Conservation (phyloP, 2,888 invertebrate species). For the Idaea biselata region DNA sequence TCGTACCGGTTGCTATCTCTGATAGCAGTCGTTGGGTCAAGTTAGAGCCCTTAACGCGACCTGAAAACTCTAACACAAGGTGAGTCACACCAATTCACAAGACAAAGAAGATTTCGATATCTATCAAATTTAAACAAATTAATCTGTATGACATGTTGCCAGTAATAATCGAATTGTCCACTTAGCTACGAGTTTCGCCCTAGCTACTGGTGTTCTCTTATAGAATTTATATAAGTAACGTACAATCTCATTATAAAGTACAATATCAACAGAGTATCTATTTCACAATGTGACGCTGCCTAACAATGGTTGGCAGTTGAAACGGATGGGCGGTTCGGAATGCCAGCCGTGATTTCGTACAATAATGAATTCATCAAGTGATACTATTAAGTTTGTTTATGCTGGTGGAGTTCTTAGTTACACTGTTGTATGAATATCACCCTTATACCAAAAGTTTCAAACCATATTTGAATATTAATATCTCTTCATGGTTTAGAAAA, state of each 20-base stretch:
- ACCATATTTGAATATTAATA: too few species aligned
- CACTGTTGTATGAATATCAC: background rate
- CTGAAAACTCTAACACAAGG: too few species aligned
- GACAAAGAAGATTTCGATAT: too few species aligned
- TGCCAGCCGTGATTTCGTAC: slow-evolving; percentile 31
- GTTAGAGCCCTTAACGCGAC: too few species aligned
- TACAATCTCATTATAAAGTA: background rate
- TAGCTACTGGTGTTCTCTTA: background rate
- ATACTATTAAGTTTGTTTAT: slow-evolving; percentile 5
- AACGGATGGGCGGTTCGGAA: slow-evolving; percentile 41
- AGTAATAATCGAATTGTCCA: background rate
- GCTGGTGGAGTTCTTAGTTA: background rate
- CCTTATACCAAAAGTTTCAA: too few species aligned
- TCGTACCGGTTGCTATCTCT: too few species aligned
- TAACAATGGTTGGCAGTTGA: slow-evolving; percentile 14
- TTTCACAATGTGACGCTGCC: background rate
- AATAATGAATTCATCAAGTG: slow-evolving; percentile 30
- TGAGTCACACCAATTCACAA: too few species aligned
- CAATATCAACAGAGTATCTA: background rate
- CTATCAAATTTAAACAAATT: too few species aligned
- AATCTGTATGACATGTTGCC: background rate
- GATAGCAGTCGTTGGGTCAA: too few species aligned
- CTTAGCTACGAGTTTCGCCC: background rate
- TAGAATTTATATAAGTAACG: background rate
- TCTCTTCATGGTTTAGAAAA: too few species aligned